Evolutionary conservation across 2,888 invertebrate genomes (phyloP), one percentile per base, ranked within the genome.

Genomic region (Arenicola marina): DNA sequence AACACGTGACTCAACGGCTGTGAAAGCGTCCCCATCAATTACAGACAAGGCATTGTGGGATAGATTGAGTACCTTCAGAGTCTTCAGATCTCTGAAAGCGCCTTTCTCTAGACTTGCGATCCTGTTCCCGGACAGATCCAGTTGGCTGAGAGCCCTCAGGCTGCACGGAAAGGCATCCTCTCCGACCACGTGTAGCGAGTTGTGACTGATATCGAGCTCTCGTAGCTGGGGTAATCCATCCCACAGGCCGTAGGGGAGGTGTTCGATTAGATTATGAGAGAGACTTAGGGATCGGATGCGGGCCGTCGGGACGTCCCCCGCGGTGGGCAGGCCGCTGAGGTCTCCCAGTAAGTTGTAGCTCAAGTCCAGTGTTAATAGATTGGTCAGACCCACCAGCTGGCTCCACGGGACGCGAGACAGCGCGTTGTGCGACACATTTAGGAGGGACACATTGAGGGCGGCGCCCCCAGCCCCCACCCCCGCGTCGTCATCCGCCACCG

Each of bases 11-110:
- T 33, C 38, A 43, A 44, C 2, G 58, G 53, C 28, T 28, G 24
- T 29, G 43, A 63, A 63, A 7, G 63, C n/a, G 26, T 54, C 60
- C 1, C 48, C 54, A 24, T 46, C 43, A 4, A 67, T 44, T n/a
- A 48, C 29, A 24, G 38, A 29, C 26, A 69, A 56, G 4, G 76
- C 48, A 62, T 81, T 83, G 62, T 66, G 61, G 55, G 79, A 75
- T 32, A 82, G 62, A 69, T 82, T 78, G 38, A 83, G 70, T 3
- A 60, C 56, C 34, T 61, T 46, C 34, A 83, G 70, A 7, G 66
- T 63, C 11, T 53, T 57, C 44, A 82, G 72, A 21, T 72, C 71
- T 15, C 60, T 56, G 59, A 83, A 78, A 31, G 74, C 59, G 31
- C 62, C 66, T 1, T 71, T 66, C 31, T 66, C 63, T 26, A 80